Evolutionary conservation across 92 coral and sea anemone genomes (phyloP).

Genomic region (Chrysogorgia sp.): DNA sequence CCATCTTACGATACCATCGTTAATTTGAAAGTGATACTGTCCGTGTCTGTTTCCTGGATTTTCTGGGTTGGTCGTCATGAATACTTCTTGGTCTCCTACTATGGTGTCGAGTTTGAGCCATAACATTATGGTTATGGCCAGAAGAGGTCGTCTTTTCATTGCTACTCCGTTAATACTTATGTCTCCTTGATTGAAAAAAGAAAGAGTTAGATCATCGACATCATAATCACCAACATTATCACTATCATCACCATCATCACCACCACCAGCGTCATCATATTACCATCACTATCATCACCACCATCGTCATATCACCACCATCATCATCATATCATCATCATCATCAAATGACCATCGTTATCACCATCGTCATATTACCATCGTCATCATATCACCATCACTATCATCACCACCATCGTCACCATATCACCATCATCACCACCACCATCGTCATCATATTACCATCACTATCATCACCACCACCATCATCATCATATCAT

Average conservation of each 20-base stretch:
- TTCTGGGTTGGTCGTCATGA: conserved; percentile 86
- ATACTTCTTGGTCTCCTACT: conserved; percentile 85
- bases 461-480: conserved; percentile 58
- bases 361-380: no score
- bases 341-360: no score
- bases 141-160: conserved; percentile 74
- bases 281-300: no score
- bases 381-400: no score
- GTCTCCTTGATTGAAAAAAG: conserved; percentile 64
- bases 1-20: conserved; percentile 88
- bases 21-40: conserved; percentile 75
- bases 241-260: no score
- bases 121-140: conserved; percentile 74
- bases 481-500: conserved; percentile 8
- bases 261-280: no score
- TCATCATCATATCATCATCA: no score
- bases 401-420: conserved; percentile 64
- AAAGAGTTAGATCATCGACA: no score
- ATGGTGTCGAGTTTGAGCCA: conserved; percentile 91
- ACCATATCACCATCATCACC: no score
- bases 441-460: no score
- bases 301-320: no score
- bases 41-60: conserved; percentile 69
- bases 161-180: conserved; percentile 67
- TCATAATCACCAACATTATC: no score